These are phyloP conservation scores for Canis aureus DNA, from an alignment of 2,113 vertebrate genomes.

Conservation along the genomic window DNA sequence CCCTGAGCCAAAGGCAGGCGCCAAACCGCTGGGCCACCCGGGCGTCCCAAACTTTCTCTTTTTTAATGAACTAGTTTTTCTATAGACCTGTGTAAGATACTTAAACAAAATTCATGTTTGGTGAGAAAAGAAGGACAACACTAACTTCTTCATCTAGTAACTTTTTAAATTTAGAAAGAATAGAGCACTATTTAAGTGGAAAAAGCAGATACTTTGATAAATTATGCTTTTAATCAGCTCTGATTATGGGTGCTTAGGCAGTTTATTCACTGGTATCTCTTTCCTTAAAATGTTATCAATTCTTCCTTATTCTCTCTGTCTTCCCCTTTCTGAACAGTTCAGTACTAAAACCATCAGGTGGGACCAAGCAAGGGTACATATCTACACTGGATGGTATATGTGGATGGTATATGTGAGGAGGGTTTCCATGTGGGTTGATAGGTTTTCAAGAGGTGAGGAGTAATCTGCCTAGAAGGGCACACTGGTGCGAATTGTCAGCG, in stretches of 20 bases:
- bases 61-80: constrained; percentile 41
- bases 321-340: constrained; percentile 44
- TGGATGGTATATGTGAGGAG: background rate
- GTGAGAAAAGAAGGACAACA: background rate
- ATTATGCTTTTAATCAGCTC: constrained; percentile 46
- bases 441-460: background rate
- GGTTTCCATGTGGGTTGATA: background rate
- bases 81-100: background rate
- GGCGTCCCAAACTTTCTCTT: background rate
- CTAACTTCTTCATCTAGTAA: background rate
- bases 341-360: background rate
- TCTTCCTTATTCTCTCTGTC: background rate
- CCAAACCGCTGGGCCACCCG: too few relatives aligned
- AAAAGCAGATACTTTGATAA: constrained; percentile 52
- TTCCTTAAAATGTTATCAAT: constrained; percentile 24
- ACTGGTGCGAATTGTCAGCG: background rate
- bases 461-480: background rate
- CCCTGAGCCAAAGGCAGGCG: too few relatives aligned
- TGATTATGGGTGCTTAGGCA: background rate
- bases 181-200: background rate
- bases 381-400: background rate
- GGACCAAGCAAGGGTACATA: background rate
- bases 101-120: constrained; percentile 27
- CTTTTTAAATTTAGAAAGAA: constrained; percentile 61
- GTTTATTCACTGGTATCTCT: constrained; percentile 39